A percentile compares a stretch with the other conserved stretches of the same genome.
phyloP scores from a whole-genome alignment of 2,113 vertebrate genomes.

The Cervus canadensis region DNA sequence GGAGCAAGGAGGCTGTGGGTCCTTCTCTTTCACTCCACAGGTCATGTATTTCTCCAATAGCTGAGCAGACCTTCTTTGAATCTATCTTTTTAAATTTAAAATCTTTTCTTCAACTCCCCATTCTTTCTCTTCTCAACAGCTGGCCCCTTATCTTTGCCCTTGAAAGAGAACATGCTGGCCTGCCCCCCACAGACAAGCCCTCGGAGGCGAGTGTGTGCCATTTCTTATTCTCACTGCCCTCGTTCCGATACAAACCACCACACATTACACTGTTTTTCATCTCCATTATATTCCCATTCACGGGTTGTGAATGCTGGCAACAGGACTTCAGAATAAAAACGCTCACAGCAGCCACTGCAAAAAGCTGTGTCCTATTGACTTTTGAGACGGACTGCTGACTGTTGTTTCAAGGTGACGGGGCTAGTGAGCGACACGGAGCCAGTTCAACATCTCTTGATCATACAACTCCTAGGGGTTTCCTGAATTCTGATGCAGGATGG shows the following conservation, averaged over 20 bases:
- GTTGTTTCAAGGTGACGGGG: not conserved
- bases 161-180: constrained; percentile 24
- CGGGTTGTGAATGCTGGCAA: constrained; percentile 22
- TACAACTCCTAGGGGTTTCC: not conserved
- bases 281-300: constrained; percentile 65
- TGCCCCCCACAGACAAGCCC: not conserved
- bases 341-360: constrained; percentile 9
- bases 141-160: constrained; percentile 3
- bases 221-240: not conserved
- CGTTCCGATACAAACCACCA: not conserved
- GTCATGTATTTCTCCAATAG: not conserved
- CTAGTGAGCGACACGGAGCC: constrained; percentile 1
- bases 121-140: not conserved
- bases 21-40: not conserved
- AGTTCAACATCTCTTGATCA: constrained; percentile 51
- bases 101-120: constrained; percentile 5
- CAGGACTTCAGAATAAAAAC: constrained; percentile 23
- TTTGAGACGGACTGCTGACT: constrained; percentile 38
- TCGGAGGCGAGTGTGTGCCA: not conserved
- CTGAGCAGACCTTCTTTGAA: not conserved
- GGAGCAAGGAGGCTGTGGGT: not conserved
- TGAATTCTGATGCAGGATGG: constrained; percentile 37
- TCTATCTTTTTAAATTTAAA: constrained; percentile 41
- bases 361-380: constrained; percentile 9
- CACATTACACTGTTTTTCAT: constrained; percentile 35